These are phyloP conservation scores for Eurypyga helias DNA, from an alignment of 2,113 vertebrate genomes.

Conservation along the genomic window DNA sequence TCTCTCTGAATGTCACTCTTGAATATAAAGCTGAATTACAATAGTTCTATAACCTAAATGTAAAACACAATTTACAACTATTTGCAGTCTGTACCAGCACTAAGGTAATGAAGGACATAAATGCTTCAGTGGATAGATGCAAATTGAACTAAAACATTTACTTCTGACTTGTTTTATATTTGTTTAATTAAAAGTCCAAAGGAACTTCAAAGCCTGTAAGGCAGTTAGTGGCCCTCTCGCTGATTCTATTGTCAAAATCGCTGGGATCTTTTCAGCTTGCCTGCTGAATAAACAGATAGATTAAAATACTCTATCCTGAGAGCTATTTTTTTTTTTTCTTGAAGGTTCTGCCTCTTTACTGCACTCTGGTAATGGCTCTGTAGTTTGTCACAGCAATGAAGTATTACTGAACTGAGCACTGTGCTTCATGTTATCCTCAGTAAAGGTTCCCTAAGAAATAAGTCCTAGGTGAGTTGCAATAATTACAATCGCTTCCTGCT, in stretches of 20 bases:
- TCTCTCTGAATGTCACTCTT: neutral
- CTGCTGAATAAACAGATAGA: neutral
- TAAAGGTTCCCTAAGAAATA: neutral
- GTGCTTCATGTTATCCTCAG: neutral
- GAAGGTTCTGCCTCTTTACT: neutral
- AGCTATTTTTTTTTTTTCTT: neutral
- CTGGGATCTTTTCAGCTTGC: neutral
- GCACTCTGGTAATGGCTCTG: neutral
- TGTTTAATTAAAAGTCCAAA: conserved; percentile 17
- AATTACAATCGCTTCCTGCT: neutral
- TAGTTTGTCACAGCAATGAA: neutral
- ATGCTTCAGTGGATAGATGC: neutral
- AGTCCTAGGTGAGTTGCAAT: neutral
- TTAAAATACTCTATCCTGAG: neutral
- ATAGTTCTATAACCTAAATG: neutral
- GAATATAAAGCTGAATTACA: neutral
- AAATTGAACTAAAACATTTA: neutral
- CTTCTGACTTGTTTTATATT: neutral
- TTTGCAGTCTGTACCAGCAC: neutral
- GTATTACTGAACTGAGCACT: neutral
- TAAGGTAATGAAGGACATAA: neutral
- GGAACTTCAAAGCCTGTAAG: neutral
- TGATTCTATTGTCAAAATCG: neutral
- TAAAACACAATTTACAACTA: neutral
- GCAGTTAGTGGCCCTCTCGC: neutral